Conservation (phyloP, 2,113 vertebrate genomes). For the Crotalus horridus region DNA sequence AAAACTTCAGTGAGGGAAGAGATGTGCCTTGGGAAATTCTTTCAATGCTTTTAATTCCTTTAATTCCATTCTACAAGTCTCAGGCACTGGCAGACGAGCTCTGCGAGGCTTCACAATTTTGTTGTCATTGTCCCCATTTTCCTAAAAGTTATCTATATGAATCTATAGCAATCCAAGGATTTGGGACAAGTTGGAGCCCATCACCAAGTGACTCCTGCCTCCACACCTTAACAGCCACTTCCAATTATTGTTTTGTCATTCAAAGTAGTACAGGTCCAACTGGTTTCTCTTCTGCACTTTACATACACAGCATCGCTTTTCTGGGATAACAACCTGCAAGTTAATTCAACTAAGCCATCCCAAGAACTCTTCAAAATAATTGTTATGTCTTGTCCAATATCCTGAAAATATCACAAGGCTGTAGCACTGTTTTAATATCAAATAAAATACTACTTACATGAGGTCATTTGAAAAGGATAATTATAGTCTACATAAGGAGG, state of each 20-base stretch:
- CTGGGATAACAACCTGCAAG: conserved; percentile 38
- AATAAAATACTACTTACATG: neutral
- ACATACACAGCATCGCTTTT: conserved; percentile 43
- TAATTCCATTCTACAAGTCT: neutral
- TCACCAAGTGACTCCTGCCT: conserved; percentile 50
- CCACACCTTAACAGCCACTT: conserved; percentile 23
- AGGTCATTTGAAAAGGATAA: neutral
- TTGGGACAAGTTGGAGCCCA: conserved; percentile 26
- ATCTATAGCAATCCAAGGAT: conserved; percentile 28
- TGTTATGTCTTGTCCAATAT: neutral
- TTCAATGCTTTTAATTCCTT: neutral
- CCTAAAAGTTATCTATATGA: neutral
- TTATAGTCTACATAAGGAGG: neutral
- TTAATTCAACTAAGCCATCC: conserved; percentile 15
- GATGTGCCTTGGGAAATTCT: too few species aligned
- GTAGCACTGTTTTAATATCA: neutral
- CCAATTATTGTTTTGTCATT: conserved; percentile 54
- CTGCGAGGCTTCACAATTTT: neutral
- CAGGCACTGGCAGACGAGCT: neutral
- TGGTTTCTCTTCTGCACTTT: conserved; percentile 51
- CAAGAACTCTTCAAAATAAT: neutral
- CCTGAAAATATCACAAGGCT: neutral
- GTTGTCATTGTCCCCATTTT: neutral
- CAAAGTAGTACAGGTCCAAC: conserved; percentile 56
- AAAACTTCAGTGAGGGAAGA: neutral